A percentile compares a stretch with the other conserved stretches of the same genome.
Conservation (phyloP, 2,113 vertebrate species). For the Nothoprocta pentlandii region DNA sequence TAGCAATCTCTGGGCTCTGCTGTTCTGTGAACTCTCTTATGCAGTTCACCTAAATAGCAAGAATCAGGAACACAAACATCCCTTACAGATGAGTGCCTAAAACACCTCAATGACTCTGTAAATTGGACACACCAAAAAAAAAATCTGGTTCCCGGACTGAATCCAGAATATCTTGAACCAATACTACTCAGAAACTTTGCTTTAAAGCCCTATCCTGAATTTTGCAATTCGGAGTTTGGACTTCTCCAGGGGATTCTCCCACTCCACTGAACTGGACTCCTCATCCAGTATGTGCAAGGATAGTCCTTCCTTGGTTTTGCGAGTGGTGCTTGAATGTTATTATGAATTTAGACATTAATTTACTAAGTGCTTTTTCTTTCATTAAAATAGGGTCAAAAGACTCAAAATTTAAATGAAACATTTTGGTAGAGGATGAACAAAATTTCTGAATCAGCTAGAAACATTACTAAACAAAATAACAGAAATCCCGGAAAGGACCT, state of each 20-base stretch:
- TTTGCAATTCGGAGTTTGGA: not conserved
- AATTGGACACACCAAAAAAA: not conserved
- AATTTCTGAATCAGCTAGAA: not conserved
- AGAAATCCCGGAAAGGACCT: not conserved
- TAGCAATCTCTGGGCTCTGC: not conserved
- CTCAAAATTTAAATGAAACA: not conserved
- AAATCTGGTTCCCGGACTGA: not conserved
- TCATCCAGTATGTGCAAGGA: not conserved
- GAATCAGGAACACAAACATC: not conserved
- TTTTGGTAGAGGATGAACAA: not conserved
- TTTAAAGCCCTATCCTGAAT: not conserved
- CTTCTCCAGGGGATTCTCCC: accelerated
- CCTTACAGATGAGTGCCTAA: not conserved
- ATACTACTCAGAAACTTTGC: not conserved
- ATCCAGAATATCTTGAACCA: not conserved
- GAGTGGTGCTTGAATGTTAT: not conserved
- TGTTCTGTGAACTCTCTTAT: not conserved
- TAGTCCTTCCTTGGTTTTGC: not conserved
- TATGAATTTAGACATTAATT: not conserved
- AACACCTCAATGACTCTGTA: not conserved
- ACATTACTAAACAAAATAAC: not conserved
- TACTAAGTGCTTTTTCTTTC: not conserved
- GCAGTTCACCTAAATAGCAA: not conserved
- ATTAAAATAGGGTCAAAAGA: not conserved
- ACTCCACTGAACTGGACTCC: not conserved